phyloP scores from a whole-genome alignment of 2,797 vertebrate genomes.

The Bradypodion ventrale region DNA sequence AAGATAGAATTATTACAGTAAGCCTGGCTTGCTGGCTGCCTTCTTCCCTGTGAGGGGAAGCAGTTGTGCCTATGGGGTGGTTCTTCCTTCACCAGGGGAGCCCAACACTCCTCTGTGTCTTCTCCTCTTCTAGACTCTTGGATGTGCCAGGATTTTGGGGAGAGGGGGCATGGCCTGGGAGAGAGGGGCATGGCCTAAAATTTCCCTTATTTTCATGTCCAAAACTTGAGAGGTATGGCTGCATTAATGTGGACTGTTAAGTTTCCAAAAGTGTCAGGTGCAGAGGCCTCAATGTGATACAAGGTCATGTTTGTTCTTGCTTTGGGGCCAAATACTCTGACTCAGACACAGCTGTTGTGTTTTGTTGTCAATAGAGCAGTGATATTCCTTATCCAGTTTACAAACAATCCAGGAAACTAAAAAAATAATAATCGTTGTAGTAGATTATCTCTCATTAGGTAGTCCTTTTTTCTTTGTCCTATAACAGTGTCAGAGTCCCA shows the following conservation, averaged over 20 bases:
- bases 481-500: background rate
- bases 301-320: conserved; percentile 42
- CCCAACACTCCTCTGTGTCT: no score
- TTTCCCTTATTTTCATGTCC: no score
- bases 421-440: background rate
- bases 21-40: no score
- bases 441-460: conserved; percentile 13
- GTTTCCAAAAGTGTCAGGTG: conserved; percentile 24
- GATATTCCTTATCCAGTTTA: conserved; percentile 41
- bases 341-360: conserved; percentile 40
- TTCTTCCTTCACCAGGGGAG: no score
- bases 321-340: conserved; percentile 50
- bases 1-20: no score
- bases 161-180: no score
- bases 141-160: no score
- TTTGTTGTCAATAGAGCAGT: conserved; percentile 10
- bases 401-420: conserved; percentile 30
- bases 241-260: background rate
- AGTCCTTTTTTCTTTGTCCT: conserved; percentile 8
- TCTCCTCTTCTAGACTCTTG: no score
- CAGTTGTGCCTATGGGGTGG: no score
- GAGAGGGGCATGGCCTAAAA: no score
- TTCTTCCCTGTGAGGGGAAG: no score
- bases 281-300: conserved; percentile 27
- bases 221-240: no score